Evolutionary conservation across 2,888 invertebrate species (phyloP).

Genomic region (Pristionchus entomophagus): DNA sequence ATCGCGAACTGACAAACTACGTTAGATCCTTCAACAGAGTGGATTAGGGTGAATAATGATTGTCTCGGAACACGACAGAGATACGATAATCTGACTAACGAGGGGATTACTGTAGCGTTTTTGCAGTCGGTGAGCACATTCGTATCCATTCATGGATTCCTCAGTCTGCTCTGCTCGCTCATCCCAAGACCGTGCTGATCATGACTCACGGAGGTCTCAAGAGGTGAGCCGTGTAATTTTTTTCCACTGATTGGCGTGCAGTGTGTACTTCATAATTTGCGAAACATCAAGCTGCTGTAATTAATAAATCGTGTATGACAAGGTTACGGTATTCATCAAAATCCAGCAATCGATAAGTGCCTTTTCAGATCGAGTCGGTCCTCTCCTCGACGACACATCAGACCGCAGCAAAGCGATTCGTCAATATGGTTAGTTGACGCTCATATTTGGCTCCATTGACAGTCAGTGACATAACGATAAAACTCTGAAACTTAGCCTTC

Average conservation of each 20-base stretch:
- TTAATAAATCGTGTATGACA: too few relatives aligned
- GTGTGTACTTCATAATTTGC: not conserved
- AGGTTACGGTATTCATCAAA: not conserved
- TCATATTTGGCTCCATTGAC: too few relatives aligned
- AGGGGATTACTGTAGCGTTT: too few relatives aligned
- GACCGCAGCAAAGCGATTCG: slow-evolving; percentile 12
- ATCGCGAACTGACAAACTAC: too few relatives aligned
- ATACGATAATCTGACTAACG: not conserved
- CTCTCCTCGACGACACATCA: not conserved
- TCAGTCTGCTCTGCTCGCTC: slow-evolving; percentile 60
- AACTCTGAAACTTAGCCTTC: too few relatives aligned
- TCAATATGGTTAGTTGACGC: not conserved
- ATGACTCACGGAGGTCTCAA: slow-evolving; percentile 66
- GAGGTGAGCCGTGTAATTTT: slow-evolving; percentile 51
- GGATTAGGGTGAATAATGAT: too few relatives aligned
- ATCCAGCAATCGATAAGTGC: not conserved
- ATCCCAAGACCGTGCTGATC: slow-evolving; percentile 60
- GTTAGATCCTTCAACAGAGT: too few relatives aligned
- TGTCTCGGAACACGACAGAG: not conserved
- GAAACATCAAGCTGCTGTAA: slow-evolving; percentile 12
- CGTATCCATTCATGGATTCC: slow-evolving; percentile 61
- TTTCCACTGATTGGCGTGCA: too few relatives aligned
- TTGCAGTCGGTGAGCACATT: slow-evolving; percentile 50
- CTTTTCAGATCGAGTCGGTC: slow-evolving; percentile 21
- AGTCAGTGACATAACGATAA: too few relatives aligned